Base-by-base conservation (phyloP, 2,888 invertebrate species). In the Xestia rhomboidea region DNA sequence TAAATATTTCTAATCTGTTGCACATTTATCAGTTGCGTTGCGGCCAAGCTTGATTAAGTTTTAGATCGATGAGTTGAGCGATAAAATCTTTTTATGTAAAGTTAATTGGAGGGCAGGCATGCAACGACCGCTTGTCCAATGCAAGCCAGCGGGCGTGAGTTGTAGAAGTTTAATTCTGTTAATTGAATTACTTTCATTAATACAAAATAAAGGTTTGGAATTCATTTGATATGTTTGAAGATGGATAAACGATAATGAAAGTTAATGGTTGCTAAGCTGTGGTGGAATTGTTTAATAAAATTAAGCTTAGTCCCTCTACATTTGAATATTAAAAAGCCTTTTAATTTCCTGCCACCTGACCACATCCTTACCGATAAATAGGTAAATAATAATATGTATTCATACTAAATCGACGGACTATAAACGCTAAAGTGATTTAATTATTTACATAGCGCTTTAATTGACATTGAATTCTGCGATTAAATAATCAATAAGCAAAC, bases 21-120 rank as follows among this genome's bases (percentile, higher is more conserved):
- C 76, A 77, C 73, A 74, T 84, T 85, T 83, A 89, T 84, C 80
- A 68, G 82, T 68, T 80, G 60, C 72, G 77, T 49, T 73, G 80
- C 71, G 62, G 80, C 73, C 73, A 69, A 60, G 76, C 76, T 87
- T 87, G 87, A 89, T 90, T 86, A 87, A 83, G 76, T 88, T 89
- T 85, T 79, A 88, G 85, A 89, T 89, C 87, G 87, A 89, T 88
- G 69, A 60, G 74, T 66, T 68, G n/a, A 57, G 73, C 51, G 89
- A 90, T 89, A 88, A 83, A 85, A 81, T 82, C 73, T 79, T 82
- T 89, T 83, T 81, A 84, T 79, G 79, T 82, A 73, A 81, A 88
- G 86, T 84, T 86, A 85, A 89, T 85, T 87, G 84, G 71, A 88
- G 86, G 85, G 83, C 86, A 86, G 84, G 83, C 85, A 78, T 84